Evolutionary conservation across 1,140 invertebrate species (phyloP).

Genomic region (Augochlora pura): DNA sequence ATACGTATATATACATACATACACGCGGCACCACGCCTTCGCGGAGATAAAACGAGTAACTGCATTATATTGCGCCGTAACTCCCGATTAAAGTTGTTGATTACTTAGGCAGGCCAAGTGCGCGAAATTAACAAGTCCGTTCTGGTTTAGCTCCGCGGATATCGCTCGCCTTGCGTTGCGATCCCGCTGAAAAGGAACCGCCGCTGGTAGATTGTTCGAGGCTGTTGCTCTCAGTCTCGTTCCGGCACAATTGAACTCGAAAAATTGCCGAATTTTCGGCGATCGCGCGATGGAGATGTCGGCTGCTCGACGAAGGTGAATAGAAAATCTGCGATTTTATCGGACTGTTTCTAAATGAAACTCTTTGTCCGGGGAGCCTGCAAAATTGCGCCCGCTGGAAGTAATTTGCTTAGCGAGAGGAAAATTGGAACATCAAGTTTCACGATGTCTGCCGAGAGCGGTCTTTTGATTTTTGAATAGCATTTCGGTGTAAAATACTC

Average conservation of each 20-base stretch:
- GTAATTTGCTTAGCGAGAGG: too few relatives aligned
- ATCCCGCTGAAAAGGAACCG: background rate
- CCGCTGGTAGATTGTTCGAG: background rate
- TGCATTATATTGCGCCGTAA: constrained; percentile 43
- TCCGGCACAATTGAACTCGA: background rate
- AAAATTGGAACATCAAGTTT: too few relatives aligned
- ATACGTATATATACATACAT: constrained; percentile 10
- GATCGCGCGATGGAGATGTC: background rate
- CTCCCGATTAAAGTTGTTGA: constrained; percentile 50
- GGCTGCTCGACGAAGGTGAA: background rate
- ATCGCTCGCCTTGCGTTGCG: background rate
- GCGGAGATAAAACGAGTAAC: constrained; percentile 48
- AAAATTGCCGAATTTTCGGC: background rate
- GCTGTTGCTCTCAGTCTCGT: background rate
- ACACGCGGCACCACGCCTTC: constrained; percentile 5
- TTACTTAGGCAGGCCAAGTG: constrained; percentile 31
- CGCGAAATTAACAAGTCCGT: constrained; percentile 42
- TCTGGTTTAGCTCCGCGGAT: background rate
- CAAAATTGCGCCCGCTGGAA: too few relatives aligned
- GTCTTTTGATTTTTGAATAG: too few relatives aligned
- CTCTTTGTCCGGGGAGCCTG: too few relatives aligned
- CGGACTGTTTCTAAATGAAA: too few relatives aligned
- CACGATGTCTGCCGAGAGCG: too few relatives aligned
- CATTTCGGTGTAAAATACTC: too few relatives aligned
- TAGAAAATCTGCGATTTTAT: too few relatives aligned